Conservation (phyloP, 2,888 invertebrate species). For the Leptopilina drosophilae region DNA sequence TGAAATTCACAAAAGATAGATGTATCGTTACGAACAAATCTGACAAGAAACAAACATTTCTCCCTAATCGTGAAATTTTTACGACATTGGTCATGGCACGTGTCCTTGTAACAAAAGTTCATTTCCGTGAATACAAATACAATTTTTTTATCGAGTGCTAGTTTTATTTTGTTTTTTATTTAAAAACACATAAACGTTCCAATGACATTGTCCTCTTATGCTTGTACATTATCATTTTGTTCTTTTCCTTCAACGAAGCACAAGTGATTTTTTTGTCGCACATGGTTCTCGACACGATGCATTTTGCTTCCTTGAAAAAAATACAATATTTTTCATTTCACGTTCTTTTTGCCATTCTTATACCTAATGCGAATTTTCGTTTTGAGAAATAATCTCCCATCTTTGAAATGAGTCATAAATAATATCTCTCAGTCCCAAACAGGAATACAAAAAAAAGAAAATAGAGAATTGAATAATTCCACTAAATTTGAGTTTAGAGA, state of each 20-base stretch:
- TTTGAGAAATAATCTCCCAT: too few relatives aligned
- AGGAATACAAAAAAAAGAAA: neutral
- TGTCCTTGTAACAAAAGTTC: constrained; percentile 8
- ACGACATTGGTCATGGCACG: neutral
- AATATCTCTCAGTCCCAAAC: neutral
- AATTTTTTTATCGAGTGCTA: neutral
- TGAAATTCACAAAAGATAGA: too few relatives aligned
- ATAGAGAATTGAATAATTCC: constrained; percentile 21
- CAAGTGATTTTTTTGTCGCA: constrained; percentile 34
- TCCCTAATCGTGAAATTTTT: neutral
- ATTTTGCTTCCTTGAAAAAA: constrained; percentile 18
- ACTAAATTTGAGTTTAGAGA: neutral
- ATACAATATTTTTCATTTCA: neutral
- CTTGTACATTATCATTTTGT: constrained; percentile 4
- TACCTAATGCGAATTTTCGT: neutral
- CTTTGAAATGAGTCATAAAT: constrained; percentile 3
- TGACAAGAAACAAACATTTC: neutral
- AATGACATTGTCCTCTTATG: constrained; percentile 35
- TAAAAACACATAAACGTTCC: constrained; percentile 11
- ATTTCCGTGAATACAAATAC: neutral
- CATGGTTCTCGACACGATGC: constrained; percentile 26
- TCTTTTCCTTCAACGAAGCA: constrained; percentile 28
- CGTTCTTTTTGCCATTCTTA: too few relatives aligned
- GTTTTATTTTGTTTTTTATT: constrained; percentile 14
- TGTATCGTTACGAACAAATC: too few relatives aligned